Percentiles rank a stretch among this genome's conserved stretches.
phyloP scores from a whole-genome alignment of 92 coral and sea anemone species.

The Hydrozoanthus gracilis region DNA sequence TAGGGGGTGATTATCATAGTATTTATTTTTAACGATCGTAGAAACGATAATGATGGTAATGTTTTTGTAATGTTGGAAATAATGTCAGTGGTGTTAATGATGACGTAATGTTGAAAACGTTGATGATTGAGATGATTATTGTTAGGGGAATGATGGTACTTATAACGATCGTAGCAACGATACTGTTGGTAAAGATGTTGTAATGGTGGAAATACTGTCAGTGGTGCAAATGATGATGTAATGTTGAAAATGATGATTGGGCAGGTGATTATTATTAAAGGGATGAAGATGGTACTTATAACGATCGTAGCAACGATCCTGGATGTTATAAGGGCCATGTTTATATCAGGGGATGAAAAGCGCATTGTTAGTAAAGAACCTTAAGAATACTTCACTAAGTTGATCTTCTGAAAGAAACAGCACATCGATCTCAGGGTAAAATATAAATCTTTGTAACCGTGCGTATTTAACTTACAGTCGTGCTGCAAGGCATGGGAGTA shows the following conservation, averaged over 20 bases:
- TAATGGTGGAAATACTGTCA: neutral
- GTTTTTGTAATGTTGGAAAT: neutral
- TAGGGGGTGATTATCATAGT: neutral
- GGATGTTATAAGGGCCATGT: neutral
- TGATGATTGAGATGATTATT: neutral
- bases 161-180: neutral
- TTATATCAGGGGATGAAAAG: too few species aligned
- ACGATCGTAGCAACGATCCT: neutral
- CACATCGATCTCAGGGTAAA: neutral
- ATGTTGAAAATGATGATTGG: neutral
- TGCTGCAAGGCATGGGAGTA: conserved; percentile 99
- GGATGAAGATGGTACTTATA: neutral
- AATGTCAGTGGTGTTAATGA: neutral
- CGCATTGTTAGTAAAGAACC: too few species aligned
- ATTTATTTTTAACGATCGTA: too few species aligned
- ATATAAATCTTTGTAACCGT: neutral
- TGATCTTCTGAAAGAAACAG: too few species aligned
- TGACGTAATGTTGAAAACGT: neutral
- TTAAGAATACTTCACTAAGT: too few species aligned
- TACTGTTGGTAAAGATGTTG: neutral
- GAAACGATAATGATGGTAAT: neutral
- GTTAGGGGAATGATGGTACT: neutral
- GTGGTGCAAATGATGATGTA: neutral
- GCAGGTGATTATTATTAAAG: neutral
- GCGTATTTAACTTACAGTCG: conserved; percentile 64